These are phyloP conservation scores for Sinocyclocheilus maitianheensis DNA, from an alignment of 2,113 vertebrate species.

Conservation along the genomic window DNA sequence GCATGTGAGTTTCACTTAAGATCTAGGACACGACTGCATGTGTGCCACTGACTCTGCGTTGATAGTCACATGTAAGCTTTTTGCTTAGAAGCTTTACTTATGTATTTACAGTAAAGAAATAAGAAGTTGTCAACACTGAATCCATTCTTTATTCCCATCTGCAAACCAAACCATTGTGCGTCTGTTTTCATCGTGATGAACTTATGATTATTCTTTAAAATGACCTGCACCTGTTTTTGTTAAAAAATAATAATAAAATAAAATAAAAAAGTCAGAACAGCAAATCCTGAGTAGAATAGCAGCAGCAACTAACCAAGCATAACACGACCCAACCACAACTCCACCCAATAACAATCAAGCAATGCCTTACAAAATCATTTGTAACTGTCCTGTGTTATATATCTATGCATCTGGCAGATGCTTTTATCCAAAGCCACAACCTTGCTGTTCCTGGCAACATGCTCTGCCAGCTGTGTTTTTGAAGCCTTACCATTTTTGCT, in stretches of 20 bases:
- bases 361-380: not conserved
- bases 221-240: not conserved
- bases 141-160: slow-evolving; percentile 1
- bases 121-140: not conserved
- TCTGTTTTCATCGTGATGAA: slow-evolving; percentile 27
- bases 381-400: not conserved
- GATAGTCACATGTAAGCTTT: not conserved
- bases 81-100: not conserved
- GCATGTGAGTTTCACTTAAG: slow-evolving; percentile 3
- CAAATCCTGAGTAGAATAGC: not conserved
- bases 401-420: not conserved
- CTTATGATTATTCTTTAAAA: not conserved
- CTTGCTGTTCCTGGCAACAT: not conserved
- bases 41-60: not conserved
- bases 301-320: not conserved
- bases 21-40: not conserved
- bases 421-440: slow-evolving; percentile 1
- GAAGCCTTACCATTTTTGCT: not conserved
- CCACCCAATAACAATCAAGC: not conserved
- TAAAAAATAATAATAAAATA: not conserved
- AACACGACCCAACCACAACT: not conserved
- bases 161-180: slow-evolving; percentile 18
- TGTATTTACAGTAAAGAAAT: not conserved
- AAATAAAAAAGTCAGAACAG: not conserved
- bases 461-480: not conserved